These are phyloP conservation scores for Colletes gigas DNA, from an alignment of 1,140 invertebrate species.

Conservation along the genomic window DNA sequence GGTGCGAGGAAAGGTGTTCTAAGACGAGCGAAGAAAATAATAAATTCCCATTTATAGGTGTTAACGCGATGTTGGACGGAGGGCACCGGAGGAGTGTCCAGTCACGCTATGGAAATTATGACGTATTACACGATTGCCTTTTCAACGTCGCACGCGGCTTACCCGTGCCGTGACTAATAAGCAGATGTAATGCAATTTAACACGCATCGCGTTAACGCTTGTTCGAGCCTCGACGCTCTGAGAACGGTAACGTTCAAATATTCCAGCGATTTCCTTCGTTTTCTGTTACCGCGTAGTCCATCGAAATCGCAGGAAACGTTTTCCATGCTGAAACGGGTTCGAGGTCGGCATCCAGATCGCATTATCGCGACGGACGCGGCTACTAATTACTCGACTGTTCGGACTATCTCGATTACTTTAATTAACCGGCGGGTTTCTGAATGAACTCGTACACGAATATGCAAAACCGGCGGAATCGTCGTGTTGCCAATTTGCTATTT, in stretches of 20 bases:
- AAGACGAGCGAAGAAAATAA: constrained; percentile 41
- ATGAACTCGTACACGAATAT: constrained; percentile 36
- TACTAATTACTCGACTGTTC: constrained; percentile 48
- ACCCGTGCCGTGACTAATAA: constrained; percentile 71
- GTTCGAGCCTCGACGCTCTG: constrained; percentile 13
- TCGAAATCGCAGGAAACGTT: neutral
- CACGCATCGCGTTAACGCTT: constrained; percentile 53
- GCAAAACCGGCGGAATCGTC: constrained; percentile 4
- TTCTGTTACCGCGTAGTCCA: too few relatives aligned
- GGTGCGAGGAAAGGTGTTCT: constrained; percentile 39
- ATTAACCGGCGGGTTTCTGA: constrained; percentile 47
- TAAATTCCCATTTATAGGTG: constrained; percentile 52
- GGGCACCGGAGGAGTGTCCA: constrained; percentile 60
- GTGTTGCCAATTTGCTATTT: constrained; percentile 47
- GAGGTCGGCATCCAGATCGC: neutral
- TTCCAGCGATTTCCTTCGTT: neutral
- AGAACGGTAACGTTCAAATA: neutral
- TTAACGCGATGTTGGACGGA: constrained; percentile 59
- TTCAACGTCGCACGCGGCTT: constrained; percentile 66
- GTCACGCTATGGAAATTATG: constrained; percentile 77
- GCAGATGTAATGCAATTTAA: constrained; percentile 67
- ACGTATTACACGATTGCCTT: constrained; percentile 74
- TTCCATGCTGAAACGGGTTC: neutral
- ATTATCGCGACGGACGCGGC: constrained; percentile 28
- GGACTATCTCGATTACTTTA: constrained; percentile 59